Conservation (phyloP, 2,888 invertebrate species). For the Antheraea yamamai region DNA sequence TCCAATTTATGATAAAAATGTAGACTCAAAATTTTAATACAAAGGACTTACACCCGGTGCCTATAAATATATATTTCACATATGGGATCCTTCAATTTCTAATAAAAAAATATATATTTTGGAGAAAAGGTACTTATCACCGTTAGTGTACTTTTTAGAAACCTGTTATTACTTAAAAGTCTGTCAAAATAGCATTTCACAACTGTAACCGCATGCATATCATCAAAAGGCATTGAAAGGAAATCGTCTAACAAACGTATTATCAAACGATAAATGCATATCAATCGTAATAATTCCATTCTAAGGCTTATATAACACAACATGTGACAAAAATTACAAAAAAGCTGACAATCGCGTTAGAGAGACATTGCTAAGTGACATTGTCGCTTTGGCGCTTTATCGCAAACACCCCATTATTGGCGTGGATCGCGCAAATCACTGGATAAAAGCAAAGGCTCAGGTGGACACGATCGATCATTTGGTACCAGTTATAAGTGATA, state of each 20-base stretch:
- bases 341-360: slow-evolving; percentile 43
- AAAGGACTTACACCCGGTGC: too few relatives aligned
- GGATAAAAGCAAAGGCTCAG: slow-evolving; percentile 55
- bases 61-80: neutral
- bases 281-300: slow-evolving; percentile 19
- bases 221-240: slow-evolving; percentile 14
- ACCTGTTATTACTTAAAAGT: neutral
- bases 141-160: neutral
- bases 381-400: slow-evolving; percentile 57
- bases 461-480: slow-evolving; percentile 47
- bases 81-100: too few relatives aligned
- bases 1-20: too few relatives aligned
- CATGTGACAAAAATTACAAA: slow-evolving; percentile 24
- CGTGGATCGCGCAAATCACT: slow-evolving; percentile 49
- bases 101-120: neutral
- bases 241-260: slow-evolving; percentile 3
- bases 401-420: slow-evolving; percentile 53
- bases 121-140: neutral
- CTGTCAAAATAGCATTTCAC: neutral
- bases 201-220: neutral
- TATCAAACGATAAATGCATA: slow-evolving; percentile 16
- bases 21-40: too few relatives aligned
- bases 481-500: slow-evolving; percentile 30
- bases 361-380: slow-evolving; percentile 50
- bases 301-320: slow-evolving; percentile 20